Conservation (phyloP, 2,113 vertebrate genomes). For the Gobio gobio region DNA sequence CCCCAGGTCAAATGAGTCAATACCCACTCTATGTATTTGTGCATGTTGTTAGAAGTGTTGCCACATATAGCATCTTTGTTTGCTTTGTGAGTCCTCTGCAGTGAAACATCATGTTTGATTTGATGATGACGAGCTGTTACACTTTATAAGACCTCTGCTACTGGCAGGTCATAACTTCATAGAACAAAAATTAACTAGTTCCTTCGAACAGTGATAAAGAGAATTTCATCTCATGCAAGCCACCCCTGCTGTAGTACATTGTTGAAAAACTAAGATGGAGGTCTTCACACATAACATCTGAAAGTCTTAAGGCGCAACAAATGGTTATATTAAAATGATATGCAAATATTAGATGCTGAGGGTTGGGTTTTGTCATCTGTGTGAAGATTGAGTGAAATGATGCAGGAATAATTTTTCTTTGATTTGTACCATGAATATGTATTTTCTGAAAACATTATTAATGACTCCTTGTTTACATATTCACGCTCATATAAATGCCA, state of each 20-base stretch:
- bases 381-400: slow-evolving; percentile 59
- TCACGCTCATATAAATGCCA: slow-evolving; percentile 59
- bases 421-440: slow-evolving; percentile 65
- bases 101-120: slow-evolving; percentile 33
- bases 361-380: slow-evolving; percentile 54
- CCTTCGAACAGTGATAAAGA: background rate
- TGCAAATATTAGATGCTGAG: slow-evolving; percentile 54
- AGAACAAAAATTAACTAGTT: background rate
- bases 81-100: background rate
- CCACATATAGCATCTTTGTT: slow-evolving; percentile 2
- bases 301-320: slow-evolving; percentile 37
- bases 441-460: slow-evolving; percentile 56
- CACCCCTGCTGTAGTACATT: background rate
- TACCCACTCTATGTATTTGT: background rate
- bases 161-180: slow-evolving; percentile 23
- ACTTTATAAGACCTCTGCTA: slow-evolving; percentile 23
- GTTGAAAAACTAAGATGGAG: background rate
- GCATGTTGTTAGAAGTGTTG: background rate
- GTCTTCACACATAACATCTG: slow-evolving; percentile 10
- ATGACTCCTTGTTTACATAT: slow-evolving; percentile 67
- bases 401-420: slow-evolving; percentile 57
- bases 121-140: slow-evolving; percentile 7
- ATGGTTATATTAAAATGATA: slow-evolving; percentile 55
- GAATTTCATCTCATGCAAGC: background rate
- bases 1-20: background rate